phyloP scores from a whole-genome alignment of 2,113 vertebrate genomes.

The Emydura subglobosa region DNA sequence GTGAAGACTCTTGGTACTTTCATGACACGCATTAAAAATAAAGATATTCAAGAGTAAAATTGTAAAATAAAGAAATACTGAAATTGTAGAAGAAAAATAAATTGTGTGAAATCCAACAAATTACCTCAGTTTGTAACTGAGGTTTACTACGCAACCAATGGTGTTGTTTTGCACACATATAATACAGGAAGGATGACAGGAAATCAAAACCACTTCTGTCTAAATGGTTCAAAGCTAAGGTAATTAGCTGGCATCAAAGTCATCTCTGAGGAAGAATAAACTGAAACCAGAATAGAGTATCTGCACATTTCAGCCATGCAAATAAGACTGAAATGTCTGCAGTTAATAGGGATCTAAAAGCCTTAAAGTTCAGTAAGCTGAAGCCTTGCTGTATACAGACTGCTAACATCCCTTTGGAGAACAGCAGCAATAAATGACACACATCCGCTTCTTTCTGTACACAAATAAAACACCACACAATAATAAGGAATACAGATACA shows the following conservation, averaged over 20 bases:
- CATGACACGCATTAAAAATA: not conserved
- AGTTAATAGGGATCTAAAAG: conserved; percentile 28
- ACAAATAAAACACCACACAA: not conserved
- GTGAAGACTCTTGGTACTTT: conserved; percentile 6
- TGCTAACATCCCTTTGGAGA: conserved; percentile 38
- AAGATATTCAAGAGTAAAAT: not conserved
- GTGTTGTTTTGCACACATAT: conserved; percentile 7
- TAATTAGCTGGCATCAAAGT: conserved; percentile 72
- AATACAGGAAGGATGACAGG: conserved; percentile 36
- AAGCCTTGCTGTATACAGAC: conserved; percentile 5
- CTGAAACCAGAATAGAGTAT: conserved; percentile 17
- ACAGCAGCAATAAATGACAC: conserved; percentile 9
- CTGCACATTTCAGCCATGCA: conserved; percentile 41
- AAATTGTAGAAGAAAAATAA: conserved; percentile 7
- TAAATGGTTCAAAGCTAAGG: conserved; percentile 69
- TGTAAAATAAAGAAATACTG: conserved; percentile 1
- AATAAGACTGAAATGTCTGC: conserved; percentile 32
- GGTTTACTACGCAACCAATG: conserved; percentile 28
- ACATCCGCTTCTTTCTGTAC: not conserved
- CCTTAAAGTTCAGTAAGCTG: not conserved
- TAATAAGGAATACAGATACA: conserved; percentile 24
- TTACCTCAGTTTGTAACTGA: not conserved
- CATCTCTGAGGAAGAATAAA: conserved; percentile 56
- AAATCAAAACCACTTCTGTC: conserved; percentile 51
- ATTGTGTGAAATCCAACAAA: not conserved